These are phyloP conservation scores for Drosophila melanica DNA, from an alignment of 1,140 invertebrate genomes.

Conservation along the genomic window DNA sequence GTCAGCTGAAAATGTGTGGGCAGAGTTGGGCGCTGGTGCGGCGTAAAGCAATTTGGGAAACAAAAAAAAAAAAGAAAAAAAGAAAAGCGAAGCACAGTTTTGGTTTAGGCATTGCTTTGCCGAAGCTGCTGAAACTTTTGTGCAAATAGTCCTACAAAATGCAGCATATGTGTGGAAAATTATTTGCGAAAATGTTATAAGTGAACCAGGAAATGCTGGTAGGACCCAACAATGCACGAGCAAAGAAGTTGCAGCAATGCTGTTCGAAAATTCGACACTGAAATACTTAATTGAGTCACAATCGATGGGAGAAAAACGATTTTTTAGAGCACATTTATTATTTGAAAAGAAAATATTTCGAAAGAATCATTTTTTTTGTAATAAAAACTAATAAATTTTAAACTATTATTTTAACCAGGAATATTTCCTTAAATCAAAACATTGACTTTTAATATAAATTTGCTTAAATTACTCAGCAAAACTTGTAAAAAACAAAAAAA, in stretches of 20 bases:
- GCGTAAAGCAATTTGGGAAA: conserved; percentile 53
- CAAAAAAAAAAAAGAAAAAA: conserved; percentile 13
- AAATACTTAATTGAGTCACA: conserved; percentile 29
- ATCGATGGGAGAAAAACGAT: not conserved
- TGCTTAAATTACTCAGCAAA: too few species aligned
- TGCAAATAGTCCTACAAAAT: conserved; percentile 52
- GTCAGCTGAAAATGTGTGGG: conserved; percentile 8
- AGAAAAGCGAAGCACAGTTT: conserved; percentile 50
- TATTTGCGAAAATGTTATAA: conserved; percentile 34
- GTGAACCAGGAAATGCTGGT: not conserved
- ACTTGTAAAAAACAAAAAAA: too few species aligned
- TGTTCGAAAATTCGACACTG: not conserved
- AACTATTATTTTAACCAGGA: too few species aligned
- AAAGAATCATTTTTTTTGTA: too few species aligned
- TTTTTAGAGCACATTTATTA: too few species aligned
- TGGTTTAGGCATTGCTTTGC: conserved; percentile 52
- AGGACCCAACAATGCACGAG: not conserved
- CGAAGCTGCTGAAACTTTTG: conserved; percentile 66
- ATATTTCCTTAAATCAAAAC: too few species aligned
- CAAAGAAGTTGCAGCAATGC: not conserved
- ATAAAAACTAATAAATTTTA: too few species aligned
- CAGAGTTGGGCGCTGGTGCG: not conserved
- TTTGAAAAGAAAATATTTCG: too few species aligned
- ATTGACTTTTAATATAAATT: too few species aligned
- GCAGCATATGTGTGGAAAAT: conserved; percentile 47